Evolutionary conservation across 2,797 vertebrate genomes (phyloP).

Genomic region (Parambassis ranga): DNA sequence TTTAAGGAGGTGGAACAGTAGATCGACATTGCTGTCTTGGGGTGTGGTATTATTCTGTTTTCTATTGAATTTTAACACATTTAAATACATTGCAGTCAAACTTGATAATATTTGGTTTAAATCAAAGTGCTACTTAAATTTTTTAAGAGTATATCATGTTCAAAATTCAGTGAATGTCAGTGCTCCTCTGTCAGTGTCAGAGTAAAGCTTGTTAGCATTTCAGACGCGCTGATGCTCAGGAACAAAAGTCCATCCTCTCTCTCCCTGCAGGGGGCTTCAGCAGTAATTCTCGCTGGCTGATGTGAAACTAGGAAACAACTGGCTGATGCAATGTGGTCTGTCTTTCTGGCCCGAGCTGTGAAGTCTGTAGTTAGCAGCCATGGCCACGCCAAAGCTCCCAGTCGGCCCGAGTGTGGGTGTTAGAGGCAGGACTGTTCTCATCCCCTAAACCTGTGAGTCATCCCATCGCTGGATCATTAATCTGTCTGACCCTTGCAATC

Average conservation of each 20-base stretch:
- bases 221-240: slow-evolving; percentile 26
- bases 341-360: slow-evolving; percentile 27
- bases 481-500: slow-evolving; percentile 66
- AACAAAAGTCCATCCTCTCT: slow-evolving; percentile 35
- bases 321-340: slow-evolving; percentile 39
- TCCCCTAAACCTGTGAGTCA: slow-evolving; percentile 70
- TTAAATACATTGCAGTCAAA: no score
- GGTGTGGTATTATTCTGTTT: no score
- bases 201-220: slow-evolving; percentile 47
- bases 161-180: no score
- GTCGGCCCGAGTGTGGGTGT: slow-evolving; percentile 38
- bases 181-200: slow-evolving; percentile 31
- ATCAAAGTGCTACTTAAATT: not conserved
- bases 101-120: no score
- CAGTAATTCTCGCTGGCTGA: slow-evolving; percentile 35
- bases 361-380: slow-evolving; percentile 34
- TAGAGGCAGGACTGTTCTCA: slow-evolving; percentile 50
- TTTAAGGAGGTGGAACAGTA: no score
- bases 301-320: slow-evolving; percentile 48
- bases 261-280: slow-evolving; percentile 34
- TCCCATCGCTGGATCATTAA: slow-evolving; percentile 64
- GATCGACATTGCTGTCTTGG: no score
- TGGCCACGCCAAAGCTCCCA: slow-evolving; percentile 37
- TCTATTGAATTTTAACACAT: no score
- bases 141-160: no score